Evolutionary conservation across 2,113 vertebrate genomes (phyloP).

Genomic region (Melanocharis versteri): DNA sequence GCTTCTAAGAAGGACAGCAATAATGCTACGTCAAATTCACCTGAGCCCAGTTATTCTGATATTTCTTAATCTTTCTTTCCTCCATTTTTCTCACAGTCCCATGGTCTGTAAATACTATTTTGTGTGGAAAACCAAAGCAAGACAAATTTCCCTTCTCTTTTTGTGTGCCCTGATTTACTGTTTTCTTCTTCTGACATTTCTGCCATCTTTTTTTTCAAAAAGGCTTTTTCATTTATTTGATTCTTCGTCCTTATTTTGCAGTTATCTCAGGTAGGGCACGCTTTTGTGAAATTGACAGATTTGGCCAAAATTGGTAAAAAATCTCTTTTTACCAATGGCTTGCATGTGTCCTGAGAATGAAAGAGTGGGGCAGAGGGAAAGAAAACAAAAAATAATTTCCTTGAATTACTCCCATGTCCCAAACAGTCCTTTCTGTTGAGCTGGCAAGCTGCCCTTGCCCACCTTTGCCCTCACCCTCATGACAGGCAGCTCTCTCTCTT

Average conservation of each 20-base stretch:
- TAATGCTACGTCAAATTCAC: neutral
- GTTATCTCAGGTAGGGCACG: neutral
- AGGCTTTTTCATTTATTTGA: neutral
- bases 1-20: neutral
- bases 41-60: neutral
- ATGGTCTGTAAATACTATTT: neutral
- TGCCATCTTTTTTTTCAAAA: neutral
- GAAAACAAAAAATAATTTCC: neutral
- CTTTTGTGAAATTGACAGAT: neutral
- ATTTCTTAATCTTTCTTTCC: neutral
- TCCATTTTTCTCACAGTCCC: neutral
- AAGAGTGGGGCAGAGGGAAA: neutral
- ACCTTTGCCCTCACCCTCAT: neutral
- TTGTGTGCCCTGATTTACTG: neutral
- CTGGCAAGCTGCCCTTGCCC: neutral
- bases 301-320: neutral
- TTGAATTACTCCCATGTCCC: neutral
- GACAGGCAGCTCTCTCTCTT: neutral
- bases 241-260: neutral
- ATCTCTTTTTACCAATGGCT: neutral
- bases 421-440: neutral
- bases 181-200: neutral
- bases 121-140: neutral
- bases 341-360: neutral
- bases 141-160: neutral